phyloP scores from a whole-genome alignment of 2,888 invertebrate species.

The Drosophila paranaensis region DNA sequence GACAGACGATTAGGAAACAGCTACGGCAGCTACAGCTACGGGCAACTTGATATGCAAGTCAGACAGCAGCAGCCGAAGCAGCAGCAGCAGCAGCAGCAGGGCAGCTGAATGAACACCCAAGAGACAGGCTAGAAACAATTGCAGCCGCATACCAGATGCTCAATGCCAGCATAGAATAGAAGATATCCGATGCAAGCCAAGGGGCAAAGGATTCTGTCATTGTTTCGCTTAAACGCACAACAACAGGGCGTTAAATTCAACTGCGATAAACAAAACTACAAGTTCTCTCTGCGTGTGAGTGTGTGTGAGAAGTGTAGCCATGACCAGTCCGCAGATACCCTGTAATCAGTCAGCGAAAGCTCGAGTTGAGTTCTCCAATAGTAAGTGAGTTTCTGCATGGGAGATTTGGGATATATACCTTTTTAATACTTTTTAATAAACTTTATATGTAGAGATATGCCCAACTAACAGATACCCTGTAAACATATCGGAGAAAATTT shows the following conservation, averaged over 20 bases:
- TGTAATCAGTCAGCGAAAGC: neutral
- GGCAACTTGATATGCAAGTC: slow-evolving; percentile 68
- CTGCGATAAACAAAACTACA: slow-evolving; percentile 11
- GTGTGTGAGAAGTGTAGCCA: neutral
- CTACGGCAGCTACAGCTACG: slow-evolving; percentile 39
- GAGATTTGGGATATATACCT: neutral
- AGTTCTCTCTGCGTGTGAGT: neutral
- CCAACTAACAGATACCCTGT: neutral
- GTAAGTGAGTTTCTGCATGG: neutral
- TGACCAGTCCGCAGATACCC: neutral
- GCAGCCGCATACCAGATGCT: slow-evolving; percentile 38
- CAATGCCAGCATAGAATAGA: slow-evolving; percentile 25
- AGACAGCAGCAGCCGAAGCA: slow-evolving; percentile 41
- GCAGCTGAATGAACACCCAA: slow-evolving; percentile 33
- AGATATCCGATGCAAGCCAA: slow-evolving; percentile 32
- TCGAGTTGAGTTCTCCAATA: neutral
- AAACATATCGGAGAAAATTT: neutral
- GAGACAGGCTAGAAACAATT: slow-evolving; percentile 38
- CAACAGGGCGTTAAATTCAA: slow-evolving; percentile 73
- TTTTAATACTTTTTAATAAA: neutral
- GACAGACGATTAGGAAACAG: slow-evolving; percentile 73
- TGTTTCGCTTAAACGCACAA: slow-evolving; percentile 74
- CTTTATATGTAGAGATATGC: neutral
- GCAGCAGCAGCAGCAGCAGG: slow-evolving; percentile 37
- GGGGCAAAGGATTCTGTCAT: slow-evolving; percentile 50